Base-by-base conservation (phyloP, 2,888 invertebrate genomes). In the Cancer borealis region DNA sequence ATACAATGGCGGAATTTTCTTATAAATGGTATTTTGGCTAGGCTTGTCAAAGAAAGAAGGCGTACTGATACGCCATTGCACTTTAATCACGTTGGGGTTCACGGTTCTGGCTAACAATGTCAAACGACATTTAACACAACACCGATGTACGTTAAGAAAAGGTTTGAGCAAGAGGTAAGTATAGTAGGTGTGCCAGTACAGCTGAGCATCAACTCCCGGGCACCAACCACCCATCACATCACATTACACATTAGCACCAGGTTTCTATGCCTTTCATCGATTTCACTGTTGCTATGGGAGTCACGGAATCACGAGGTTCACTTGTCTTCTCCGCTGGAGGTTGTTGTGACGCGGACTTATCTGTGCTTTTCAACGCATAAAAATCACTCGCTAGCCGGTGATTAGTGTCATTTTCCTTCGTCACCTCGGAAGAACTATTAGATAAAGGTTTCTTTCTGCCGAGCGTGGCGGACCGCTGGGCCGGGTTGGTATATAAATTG, bases 111-210 rank as follows among this genome's bases (percentile, higher is more conserved):
- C 49, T 54, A 39, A 21, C 47, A 73, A 5, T 4, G 10, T 26
- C 14, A 54, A 17, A 47, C 54, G 30, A 88, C 17, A 6, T 49
- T 39, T 17, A 14, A 47, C 46, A 84, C 54, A 92, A 92, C 46
- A 54, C 54, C 30, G 10, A 30, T 66, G 73, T 30, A 66, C 73
- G 21, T 88, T 26, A n/a, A 88, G 39, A 60, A 49, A 66, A 88
- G 92, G 26, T 66, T 92, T 92, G 92, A 92, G 92, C 92, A 92
- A 92, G 88, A 47, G 47, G 54, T 60, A 39, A 46, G 88, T 88
- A n/a, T 5, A 39, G 39, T 39, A 39, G 39, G 45, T 39, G n/a
- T 46, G 45, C 66, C 54, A 26, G 46, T 39, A 91, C 73, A 88
- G n/a, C 30, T 47, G 12, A 49, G 46, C 88, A 46, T 46, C 26